Evolutionary conservation across 2,797 vertebrate species (phyloP).

Genomic region (Prionace glauca): DNA sequence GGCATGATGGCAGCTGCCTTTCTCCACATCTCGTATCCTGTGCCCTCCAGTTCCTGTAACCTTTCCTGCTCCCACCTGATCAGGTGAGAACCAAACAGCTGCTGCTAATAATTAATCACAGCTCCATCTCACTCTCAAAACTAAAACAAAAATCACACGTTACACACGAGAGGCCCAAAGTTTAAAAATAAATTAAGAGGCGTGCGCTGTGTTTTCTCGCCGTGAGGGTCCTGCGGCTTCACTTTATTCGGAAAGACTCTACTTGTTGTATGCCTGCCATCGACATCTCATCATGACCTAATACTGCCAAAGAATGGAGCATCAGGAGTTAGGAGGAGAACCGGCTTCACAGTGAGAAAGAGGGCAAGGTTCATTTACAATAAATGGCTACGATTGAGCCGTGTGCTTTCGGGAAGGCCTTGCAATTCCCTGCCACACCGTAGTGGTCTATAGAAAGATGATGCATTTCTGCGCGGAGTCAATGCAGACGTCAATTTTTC

Average conservation of each 20-base stretch:
- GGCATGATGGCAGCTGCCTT: background rate
- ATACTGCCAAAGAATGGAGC: background rate
- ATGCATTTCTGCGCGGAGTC: background rate
- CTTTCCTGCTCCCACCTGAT: background rate
- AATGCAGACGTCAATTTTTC: background rate
- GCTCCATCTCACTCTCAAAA: background rate
- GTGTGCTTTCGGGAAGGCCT: background rate
- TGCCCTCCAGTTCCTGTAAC: background rate
- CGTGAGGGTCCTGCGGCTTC: background rate
- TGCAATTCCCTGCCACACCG: background rate
- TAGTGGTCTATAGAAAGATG: background rate
- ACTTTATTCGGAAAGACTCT: background rate
- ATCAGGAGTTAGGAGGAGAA: background rate
- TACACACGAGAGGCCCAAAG: background rate
- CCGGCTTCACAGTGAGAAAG: background rate
- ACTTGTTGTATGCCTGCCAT: background rate
- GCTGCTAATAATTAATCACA: slow-evolving; percentile 3
- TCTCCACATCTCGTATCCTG: background rate
- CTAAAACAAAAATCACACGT: background rate
- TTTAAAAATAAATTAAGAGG: slow-evolving; percentile 1
- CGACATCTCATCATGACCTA: background rate
- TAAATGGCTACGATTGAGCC: background rate
- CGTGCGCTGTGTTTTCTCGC: background rate
- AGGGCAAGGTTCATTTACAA: background rate
- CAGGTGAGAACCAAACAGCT: background rate